Conservation (phyloP, 2,113 vertebrate species). For the Agelaius tricolor region DNA sequence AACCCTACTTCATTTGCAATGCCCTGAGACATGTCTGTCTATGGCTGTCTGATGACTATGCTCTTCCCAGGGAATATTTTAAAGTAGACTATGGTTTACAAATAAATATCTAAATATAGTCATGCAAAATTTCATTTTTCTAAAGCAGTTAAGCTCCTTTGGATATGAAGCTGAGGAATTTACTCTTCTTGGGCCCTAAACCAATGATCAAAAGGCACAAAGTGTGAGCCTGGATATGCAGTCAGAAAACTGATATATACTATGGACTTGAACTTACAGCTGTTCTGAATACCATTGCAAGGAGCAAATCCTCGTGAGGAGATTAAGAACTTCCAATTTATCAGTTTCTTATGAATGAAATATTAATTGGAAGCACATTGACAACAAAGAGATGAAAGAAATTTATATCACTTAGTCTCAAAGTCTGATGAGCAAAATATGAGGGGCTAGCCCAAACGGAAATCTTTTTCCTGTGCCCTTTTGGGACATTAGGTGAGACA, state of each 20-base stretch:
- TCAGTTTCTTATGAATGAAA: slow-evolving; percentile 30
- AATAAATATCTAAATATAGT: neutral
- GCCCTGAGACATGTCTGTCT: neutral
- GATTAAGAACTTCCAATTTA: slow-evolving; percentile 4
- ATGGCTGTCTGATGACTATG: neutral
- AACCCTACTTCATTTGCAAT: neutral
- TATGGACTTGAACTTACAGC: neutral
- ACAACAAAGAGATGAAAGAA: neutral
- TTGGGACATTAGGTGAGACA: neutral
- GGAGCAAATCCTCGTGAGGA: neutral
- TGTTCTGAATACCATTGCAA: slow-evolving; percentile 3
- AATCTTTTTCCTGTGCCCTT: neutral
- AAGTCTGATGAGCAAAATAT: slow-evolving; percentile 5
- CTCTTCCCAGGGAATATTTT: neutral
- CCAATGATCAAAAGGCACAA: slow-evolving; percentile 2
- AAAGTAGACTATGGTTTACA: neutral
- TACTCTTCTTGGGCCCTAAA: neutral
- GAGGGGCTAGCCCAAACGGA: neutral
- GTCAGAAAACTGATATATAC: neutral
- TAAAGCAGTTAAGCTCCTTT: neutral
- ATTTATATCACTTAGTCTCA: neutral
- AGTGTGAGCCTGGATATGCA: neutral
- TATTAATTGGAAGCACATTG: slow-evolving; percentile 15
- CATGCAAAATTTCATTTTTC: neutral
- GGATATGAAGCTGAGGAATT: neutral